Evolutionary conservation across 2,797 vertebrate genomes (phyloP), one percentile per base, ranked within the genome.

Genomic region (Valencia hispanica): DNA sequence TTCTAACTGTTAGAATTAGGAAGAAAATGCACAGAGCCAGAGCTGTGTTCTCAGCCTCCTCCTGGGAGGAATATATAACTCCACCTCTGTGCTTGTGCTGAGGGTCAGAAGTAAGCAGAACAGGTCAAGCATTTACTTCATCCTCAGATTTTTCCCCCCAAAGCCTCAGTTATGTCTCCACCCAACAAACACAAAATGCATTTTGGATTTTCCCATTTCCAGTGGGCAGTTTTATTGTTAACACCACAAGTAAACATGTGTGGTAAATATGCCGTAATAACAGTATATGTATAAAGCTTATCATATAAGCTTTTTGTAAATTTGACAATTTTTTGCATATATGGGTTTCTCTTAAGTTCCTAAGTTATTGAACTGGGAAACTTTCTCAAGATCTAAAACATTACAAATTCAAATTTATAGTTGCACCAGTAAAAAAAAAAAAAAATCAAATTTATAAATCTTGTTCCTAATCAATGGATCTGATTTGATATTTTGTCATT

Each of bases 41-140:
- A 78, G 72, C 75, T 88, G 66, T 87, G 83, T 75, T 72, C 71
- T 89, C 80, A 80, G 34, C 83, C 79, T 86, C 71, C 92, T 88
- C 91, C 72, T 68, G 90, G 91, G 92, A 89, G 81, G 89, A 89
- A 84, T 92, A 85, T 91, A 84, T 90, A 86, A 86, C 93, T 89
- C 82, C 88, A 86, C 86, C 86, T 89, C 86, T 82, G 86, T 66
- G 86, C 77, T 78, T 84, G 86, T 68, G 86, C 76, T 77, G 48
- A 68, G 88, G 91, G 90, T 93, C 92, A 87, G 15, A 61, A 78
- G 76, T 75, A 47, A 81, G 81, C 90, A 81, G 80, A 82, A 86
- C 83, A 87, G 89, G 87, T 93, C 91, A 90, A 86, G 85, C 86
- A 86, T 90, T 88, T 79, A 86, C 75, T 86, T 84, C 73, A 87